Evolutionary conservation across 2,797 vertebrate genomes (phyloP), one percentile per base, ranked within the genome.

Genomic region (Poecilia gillii): DNA sequence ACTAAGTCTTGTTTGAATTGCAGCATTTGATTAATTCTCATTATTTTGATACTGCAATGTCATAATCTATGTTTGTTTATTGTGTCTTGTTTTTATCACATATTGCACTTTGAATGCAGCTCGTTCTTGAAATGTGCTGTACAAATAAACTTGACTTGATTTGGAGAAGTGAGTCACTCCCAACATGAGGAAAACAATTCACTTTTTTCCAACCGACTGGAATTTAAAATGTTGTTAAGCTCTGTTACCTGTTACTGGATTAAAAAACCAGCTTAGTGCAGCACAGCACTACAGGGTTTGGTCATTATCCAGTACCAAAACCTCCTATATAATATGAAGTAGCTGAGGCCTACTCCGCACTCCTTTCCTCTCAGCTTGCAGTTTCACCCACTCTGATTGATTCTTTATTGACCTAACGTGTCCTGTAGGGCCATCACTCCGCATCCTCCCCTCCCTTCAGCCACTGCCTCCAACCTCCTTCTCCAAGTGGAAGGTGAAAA

Each of bases 391-490:
- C 96, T 90, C 92, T 91, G 97, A 97, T 99, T 93, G 97, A 98
- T 99, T 98, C 96, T 95, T 97, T 97, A 98, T 99, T 98, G 97
- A 98, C 97, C 97, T 94, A 93, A 96, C 95, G 95, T 97, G 96
- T 98, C 96, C 96, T 96, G 94, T 94, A 95, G 93, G 93, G 91
- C 91, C 96, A 95, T 95, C 93, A 95, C 95, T 94, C 94, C 96
- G 96, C 86, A 77, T 88, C 78, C 85, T 83, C 28, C 76, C 84
- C 87, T 84, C 84, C 96, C 94, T 85, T 88, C 84, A 80, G 79
- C 64, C 84, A n/a, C 76, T 43, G 36, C 47, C 62, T 57, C 62
- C 91, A 93, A 74, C 55, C 64, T 72, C 81, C 76, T 66, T 76
- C 66, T 79, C 84, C 75, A 47, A 89, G 93, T 93, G 94, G 88